Evolutionary conservation across 2,113 vertebrate genomes (phyloP).

Genomic region (Chionomys nivalis): DNA sequence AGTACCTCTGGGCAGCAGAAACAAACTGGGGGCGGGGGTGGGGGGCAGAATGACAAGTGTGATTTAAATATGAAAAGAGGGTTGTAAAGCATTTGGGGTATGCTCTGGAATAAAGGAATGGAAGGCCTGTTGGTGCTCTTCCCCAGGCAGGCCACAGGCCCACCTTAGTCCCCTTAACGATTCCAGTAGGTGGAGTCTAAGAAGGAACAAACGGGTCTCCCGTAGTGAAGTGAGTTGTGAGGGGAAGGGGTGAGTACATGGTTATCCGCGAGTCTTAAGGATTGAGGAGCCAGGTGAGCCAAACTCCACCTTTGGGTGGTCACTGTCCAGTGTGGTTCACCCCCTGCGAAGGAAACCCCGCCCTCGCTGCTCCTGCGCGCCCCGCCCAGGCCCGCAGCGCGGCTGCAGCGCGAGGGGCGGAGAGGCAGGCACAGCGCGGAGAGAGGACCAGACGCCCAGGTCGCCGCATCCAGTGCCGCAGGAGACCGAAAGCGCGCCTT

Average conservation of each 20-base stretch:
- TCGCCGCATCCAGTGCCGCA: conserved; percentile 66
- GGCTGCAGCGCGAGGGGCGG: conserved; percentile 78
- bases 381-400: conserved; percentile 81
- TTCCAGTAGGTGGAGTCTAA: conserved; percentile 47
- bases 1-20: not conserved
- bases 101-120: not conserved
- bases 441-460: conserved; percentile 51
- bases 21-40: not conserved
- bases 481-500: not conserved
- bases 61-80: not conserved
- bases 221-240: not conserved
- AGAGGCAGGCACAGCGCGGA: conserved; percentile 75
- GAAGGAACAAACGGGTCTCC: not conserved
- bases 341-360: conserved; percentile 46
- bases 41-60: not conserved
- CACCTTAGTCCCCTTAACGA: not conserved
- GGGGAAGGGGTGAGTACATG: not conserved
- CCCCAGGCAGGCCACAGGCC: not conserved
- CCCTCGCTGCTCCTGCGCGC: conserved; percentile 51
- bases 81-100: not conserved
- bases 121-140: not conserved
- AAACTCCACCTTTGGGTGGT: not conserved
- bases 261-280: not conserved
- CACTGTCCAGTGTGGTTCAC: not conserved
- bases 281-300: not conserved